Percentiles rank a stretch among this genome's conserved stretches.
Conservation (phyloP, 2,888 invertebrate species). For the Nysson spinosus region DNA sequence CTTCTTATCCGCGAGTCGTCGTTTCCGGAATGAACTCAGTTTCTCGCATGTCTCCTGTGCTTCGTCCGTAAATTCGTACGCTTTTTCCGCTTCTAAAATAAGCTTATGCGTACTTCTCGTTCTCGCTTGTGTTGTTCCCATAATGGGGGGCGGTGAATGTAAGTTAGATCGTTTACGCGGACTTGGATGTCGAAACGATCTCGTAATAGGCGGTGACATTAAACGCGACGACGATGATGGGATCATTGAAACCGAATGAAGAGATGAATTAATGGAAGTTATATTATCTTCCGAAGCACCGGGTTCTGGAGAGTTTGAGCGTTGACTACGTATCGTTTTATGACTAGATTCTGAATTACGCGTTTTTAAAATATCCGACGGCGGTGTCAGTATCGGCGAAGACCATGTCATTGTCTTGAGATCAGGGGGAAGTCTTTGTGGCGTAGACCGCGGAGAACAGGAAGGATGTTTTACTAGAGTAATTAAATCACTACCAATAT, state of each 20-base stretch:
- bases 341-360: constrained; percentile 75
- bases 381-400: constrained; percentile 69
- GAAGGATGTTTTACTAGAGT: constrained; percentile 75
- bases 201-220: constrained; percentile 73
- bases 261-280: constrained; percentile 69
- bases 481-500: constrained; percentile 73
- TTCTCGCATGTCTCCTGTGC: constrained; percentile 89
- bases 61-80: constrained; percentile 92
- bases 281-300: constrained; percentile 68
- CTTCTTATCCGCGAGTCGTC: constrained; percentile 92
- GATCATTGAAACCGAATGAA: constrained; percentile 71
- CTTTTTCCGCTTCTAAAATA: constrained; percentile 82
- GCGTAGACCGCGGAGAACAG: constrained; percentile 74
- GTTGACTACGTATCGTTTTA: constrained; percentile 56
- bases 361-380: constrained; percentile 73
- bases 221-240: constrained; percentile 71
- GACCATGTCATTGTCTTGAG: constrained; percentile 67
- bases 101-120: constrained; percentile 72
- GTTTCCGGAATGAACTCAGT: constrained; percentile 90
- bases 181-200: constrained; percentile 68
- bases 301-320: constrained; percentile 71
- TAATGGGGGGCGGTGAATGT: constrained; percentile 69
- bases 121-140: constrained; percentile 62
- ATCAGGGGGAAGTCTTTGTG: constrained; percentile 73
- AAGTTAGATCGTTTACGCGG: constrained; percentile 69